These are phyloP conservation scores for Corythucha ciliata DNA, from an alignment of 2,888 invertebrate species.

Conservation along the genomic window DNA sequence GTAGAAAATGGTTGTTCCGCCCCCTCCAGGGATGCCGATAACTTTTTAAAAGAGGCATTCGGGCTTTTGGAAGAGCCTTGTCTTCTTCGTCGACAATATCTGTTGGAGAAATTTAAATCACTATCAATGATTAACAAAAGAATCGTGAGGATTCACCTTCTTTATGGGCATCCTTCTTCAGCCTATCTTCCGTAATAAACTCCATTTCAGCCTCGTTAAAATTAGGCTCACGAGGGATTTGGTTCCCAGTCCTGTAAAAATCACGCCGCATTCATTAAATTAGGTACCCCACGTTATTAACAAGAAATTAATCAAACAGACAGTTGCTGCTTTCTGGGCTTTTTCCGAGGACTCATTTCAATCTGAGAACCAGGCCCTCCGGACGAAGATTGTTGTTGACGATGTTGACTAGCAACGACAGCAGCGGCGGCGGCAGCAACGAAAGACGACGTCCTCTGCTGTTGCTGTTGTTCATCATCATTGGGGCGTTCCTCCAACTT, in stretches of 20 bases:
- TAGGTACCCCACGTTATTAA: background rate
- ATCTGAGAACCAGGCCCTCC: conserved; percentile 46
- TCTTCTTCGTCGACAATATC: conserved; percentile 16
- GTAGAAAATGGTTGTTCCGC: conserved; percentile 61
- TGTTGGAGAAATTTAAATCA: conserved; percentile 1
- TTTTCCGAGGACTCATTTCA: conserved; percentile 74
- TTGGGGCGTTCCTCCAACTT: conserved; percentile 31
- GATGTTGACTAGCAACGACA: conserved; percentile 20
- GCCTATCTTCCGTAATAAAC: conserved; percentile 49
- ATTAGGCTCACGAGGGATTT: conserved; percentile 44
- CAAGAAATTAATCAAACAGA: conserved; percentile 13
- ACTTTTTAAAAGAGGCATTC: conserved; percentile 49
- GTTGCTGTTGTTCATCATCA: conserved; percentile 9
- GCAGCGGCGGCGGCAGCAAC: conserved; percentile 9
- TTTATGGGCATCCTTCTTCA: conserved; percentile 43
- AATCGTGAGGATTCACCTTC: conserved; percentile 38
- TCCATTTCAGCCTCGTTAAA: conserved; percentile 51
- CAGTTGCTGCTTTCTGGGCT: conserved; percentile 83
- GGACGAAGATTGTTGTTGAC: conserved; percentile 37
- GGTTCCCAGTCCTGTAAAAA: conserved; percentile 45
- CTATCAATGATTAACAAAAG: background rate
- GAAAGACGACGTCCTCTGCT: background rate
- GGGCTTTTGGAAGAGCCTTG: conserved; percentile 27
- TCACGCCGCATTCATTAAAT: background rate
- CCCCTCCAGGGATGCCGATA: conserved; percentile 63